phyloP scores from a whole-genome alignment of 2,113 vertebrate species.

The Channa argus region DNA sequence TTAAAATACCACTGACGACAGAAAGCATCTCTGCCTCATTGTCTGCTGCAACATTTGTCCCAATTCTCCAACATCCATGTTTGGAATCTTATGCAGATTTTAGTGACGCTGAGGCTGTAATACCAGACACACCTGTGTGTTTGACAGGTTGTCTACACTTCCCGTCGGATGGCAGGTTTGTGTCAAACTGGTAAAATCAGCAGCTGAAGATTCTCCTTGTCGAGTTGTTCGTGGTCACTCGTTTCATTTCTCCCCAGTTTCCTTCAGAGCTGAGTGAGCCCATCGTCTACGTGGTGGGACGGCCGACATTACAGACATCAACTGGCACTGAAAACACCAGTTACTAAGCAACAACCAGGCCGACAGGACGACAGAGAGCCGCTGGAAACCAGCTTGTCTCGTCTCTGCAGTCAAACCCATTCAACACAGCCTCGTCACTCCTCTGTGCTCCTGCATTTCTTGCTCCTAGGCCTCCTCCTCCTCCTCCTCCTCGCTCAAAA shows the following conservation, averaged over 20 bases:
- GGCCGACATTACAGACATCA: conserved; percentile 12
- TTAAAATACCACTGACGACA: no score
- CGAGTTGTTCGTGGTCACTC: not conserved
- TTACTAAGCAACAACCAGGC: conserved; percentile 60
- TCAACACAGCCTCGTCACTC: conserved; percentile 22
- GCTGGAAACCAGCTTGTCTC: conserved; percentile 34
- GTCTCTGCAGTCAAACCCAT: conserved; percentile 24
- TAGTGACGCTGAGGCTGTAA: not conserved
- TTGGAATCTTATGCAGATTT: not conserved
- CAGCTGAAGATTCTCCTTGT: not conserved
- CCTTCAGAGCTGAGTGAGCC: not conserved
- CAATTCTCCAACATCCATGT: no score
- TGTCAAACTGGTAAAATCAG: not conserved
- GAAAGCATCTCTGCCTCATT: no score
- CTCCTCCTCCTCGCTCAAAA: conserved; percentile 28
- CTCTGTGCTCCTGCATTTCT: not conserved
- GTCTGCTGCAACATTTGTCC: no score
- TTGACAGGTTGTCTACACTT: not conserved
- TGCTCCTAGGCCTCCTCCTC: conserved; percentile 15
- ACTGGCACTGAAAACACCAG: conserved; percentile 31
- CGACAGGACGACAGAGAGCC: conserved; percentile 39
- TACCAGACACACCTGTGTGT: conserved; percentile 22
- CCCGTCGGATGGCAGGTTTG: not conserved
- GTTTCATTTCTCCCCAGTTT: conserved; percentile 1
- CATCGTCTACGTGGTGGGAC: conserved; percentile 1